phyloP scores from a whole-genome alignment of 2,797 vertebrate genomes.

The Rhinella marina region DNA sequence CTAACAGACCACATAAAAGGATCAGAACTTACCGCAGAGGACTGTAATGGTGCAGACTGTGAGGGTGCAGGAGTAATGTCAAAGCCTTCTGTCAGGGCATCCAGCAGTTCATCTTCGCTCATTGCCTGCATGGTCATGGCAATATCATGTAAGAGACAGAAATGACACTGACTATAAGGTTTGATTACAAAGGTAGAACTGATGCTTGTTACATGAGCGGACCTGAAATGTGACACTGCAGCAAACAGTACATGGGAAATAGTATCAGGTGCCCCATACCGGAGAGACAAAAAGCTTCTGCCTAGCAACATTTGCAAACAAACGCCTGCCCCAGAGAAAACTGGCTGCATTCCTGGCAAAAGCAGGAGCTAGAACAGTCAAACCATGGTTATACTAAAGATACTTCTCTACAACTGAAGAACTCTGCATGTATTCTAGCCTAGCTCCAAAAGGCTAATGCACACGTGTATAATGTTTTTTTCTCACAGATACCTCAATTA shows the following conservation, averaged over 20 bases:
- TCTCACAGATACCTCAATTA: too few species aligned
- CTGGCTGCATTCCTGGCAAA: not conserved
- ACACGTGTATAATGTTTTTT: too few species aligned
- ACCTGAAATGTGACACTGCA: constrained; percentile 41
- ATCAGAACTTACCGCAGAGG: constrained; percentile 38
- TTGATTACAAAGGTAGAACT: not conserved
- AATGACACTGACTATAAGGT: not conserved
- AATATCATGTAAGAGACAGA: not conserved
- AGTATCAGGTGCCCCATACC: constrained; percentile 25
- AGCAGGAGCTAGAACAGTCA: not conserved
- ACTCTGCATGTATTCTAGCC: too few species aligned
- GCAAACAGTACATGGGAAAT: constrained; percentile 36
- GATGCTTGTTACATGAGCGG: not conserved
- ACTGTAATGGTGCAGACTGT: constrained; percentile 47
- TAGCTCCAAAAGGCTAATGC: too few species aligned
- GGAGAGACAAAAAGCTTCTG: constrained; percentile 36
- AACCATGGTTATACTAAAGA: not conserved
- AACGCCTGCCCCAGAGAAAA: constrained; percentile 35
- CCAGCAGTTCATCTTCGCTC: constrained; percentile 72
- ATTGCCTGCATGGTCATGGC: constrained; percentile 66
- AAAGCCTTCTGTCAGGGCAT: constrained; percentile 74
- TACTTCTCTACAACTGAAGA: too few species aligned
- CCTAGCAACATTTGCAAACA: constrained; percentile 31
- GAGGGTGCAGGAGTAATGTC: constrained; percentile 55
- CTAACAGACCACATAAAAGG: not conserved